A percentile compares a stretch with the other conserved stretches of the same genome.
Evolutionary conservation across 2,888 invertebrate species (phyloP).

Genomic region (Patella pellucida): DNA sequence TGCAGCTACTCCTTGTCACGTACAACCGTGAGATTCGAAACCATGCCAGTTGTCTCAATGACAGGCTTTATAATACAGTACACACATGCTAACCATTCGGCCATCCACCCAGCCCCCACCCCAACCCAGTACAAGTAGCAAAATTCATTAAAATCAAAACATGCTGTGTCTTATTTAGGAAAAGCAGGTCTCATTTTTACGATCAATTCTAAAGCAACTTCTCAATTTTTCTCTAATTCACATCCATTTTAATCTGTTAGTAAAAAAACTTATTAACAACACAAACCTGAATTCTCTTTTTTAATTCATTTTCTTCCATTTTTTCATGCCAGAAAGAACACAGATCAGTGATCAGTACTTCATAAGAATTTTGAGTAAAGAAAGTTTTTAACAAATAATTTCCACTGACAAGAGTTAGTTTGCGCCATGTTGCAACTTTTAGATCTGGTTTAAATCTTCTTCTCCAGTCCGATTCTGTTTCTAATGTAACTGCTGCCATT

Average conservation of each 20-base stretch:
- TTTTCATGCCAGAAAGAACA: conserved; percentile 56
- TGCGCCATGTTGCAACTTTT: conserved; percentile 56
- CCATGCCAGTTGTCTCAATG: no score
- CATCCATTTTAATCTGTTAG: background rate
- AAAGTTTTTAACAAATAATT: conserved; percentile 52
- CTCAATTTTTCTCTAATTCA: no score
- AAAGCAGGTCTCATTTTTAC: no score
- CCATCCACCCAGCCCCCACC: no score
- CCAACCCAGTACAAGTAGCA: no score
- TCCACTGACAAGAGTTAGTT: conserved; percentile 42
- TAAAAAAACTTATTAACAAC: background rate
- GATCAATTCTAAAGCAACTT: no score
- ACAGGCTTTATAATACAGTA: no score
- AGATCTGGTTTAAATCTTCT: conserved; percentile 58
- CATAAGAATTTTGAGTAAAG: conserved; percentile 53
- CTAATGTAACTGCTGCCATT: conserved; percentile 34
- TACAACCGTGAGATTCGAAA: no score
- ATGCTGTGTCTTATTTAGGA: no score
- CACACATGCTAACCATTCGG: no score
- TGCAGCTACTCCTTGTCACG: no score
- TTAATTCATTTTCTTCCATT: conserved; percentile 44
- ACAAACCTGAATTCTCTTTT: conserved; percentile 52
- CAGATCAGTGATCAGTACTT: conserved; percentile 56
- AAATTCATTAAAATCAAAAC: no score
- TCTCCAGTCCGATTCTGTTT: conserved; percentile 61